Conservation (phyloP, 2,113 vertebrate genomes). For the Pseudorasbora parva region DNA sequence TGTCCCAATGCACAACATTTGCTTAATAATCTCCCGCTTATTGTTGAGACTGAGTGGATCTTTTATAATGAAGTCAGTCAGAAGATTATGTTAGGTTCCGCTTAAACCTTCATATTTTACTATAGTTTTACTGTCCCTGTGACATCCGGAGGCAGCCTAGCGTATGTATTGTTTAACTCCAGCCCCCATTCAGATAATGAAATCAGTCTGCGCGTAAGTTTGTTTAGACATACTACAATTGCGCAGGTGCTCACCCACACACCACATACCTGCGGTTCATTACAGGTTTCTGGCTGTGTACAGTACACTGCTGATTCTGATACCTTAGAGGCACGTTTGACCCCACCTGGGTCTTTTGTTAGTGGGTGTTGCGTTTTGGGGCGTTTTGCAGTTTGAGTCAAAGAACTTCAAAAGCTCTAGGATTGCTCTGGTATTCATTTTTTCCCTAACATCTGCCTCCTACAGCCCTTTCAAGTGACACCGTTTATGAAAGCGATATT, state of each 20-base stretch:
- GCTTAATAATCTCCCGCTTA: conserved; percentile 12
- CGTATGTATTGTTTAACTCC: background rate
- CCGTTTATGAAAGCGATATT: conserved; percentile 51
- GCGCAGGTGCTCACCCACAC: conserved; percentile 56
- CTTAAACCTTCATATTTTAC: background rate
- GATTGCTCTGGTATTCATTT: conserved; percentile 47
- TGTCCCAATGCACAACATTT: conserved; percentile 17
- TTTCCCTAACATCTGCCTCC: conserved; percentile 35
- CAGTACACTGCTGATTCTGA: conserved; percentile 28
- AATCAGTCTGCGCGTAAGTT: conserved; percentile 34
- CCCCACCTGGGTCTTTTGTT: conserved; percentile 51
- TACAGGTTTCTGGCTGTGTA: conserved; percentile 45
- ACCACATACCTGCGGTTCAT: conserved; percentile 55
- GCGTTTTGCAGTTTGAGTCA: conserved; percentile 47
- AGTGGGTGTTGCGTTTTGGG: conserved; percentile 43
- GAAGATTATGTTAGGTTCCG: background rate
- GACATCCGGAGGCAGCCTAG: background rate
- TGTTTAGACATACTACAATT: conserved; percentile 55
- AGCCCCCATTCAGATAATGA: conserved; percentile 32
- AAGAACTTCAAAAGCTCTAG: conserved; percentile 49
- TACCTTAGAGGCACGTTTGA: conserved; percentile 48
- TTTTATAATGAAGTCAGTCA: background rate
- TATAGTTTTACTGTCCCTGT: background rate
- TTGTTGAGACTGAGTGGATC: background rate
- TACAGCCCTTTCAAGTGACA: conserved; percentile 56